Percentiles rank a stretch among this genome's conserved stretches.
phyloP scores from a whole-genome alignment of 2,797 vertebrate species.

The Peromyscus attwateri region DNA sequence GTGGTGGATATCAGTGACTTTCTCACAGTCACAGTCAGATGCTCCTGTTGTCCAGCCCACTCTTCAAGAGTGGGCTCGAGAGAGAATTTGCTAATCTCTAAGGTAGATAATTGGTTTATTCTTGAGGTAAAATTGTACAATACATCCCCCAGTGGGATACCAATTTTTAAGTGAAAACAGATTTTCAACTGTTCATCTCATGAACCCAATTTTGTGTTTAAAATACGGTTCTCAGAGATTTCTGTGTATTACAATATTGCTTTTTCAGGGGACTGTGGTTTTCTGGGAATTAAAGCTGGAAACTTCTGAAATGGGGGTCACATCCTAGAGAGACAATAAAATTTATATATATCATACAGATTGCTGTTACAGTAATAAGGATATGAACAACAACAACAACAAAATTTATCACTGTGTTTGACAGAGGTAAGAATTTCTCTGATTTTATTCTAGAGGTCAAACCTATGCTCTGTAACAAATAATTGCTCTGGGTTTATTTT shows the following conservation, averaged over 20 bases:
- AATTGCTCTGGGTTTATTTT: background rate
- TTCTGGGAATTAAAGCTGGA: background rate
- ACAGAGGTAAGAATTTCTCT: background rate
- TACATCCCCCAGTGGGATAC: background rate
- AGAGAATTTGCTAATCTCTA: constrained; percentile 38
- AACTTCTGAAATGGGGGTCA: background rate
- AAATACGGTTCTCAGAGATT: background rate
- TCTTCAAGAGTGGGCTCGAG: background rate
- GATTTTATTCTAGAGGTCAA: background rate
- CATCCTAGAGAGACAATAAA: background rate
- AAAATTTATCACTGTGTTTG: background rate
- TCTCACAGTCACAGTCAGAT: background rate
- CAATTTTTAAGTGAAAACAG: constrained; percentile 32
- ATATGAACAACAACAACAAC: background rate
- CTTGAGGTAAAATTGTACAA: background rate
- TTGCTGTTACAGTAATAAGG: background rate
- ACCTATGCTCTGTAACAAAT: background rate
- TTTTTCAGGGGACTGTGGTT: background rate
- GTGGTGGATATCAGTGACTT: background rate
- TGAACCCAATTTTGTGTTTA: background rate
- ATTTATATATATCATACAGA: background rate
- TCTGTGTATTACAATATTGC: background rate
- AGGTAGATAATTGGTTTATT: constrained; percentile 38
- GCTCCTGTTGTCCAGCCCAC: background rate
- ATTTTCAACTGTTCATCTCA: background rate